Conservation (phyloP, 1,140 invertebrate species). For the Protaetia brevitarsis region DNA sequence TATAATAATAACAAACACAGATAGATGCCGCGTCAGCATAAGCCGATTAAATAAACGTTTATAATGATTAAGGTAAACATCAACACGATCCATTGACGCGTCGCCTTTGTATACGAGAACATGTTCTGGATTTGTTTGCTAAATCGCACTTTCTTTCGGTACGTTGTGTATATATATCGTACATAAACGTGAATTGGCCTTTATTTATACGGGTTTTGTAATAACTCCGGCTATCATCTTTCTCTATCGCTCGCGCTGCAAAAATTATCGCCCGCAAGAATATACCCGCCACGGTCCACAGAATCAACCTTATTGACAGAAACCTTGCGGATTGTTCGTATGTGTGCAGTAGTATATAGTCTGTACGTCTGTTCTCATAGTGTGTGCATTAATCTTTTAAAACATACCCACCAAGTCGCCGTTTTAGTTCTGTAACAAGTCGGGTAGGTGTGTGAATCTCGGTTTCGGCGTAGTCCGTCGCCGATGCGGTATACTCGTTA, state of each 20-base stretch:
- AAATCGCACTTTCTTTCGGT: no score
- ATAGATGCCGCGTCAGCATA: no score
- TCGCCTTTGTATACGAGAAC: no score
- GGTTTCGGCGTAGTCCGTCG: neutral
- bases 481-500: neutral
- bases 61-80: no score
- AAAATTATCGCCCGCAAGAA: neutral
- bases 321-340: neutral
- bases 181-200: neutral
- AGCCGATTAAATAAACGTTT: no score
- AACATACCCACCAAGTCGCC: neutral
- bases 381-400: neutral
- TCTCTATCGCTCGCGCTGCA: neutral
- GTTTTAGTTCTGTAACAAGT: neutral
- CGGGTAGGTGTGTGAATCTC: conserved; percentile 1
- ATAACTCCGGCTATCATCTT: neutral
- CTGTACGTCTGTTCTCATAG: no score
- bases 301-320: neutral
- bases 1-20: no score
- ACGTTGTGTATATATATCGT: neutral
- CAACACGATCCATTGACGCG: no score
- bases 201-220: neutral
- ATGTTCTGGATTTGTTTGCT: no score
- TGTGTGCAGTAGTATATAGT: no score
- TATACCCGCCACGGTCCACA: neutral